A percentile compares a stretch with the other conserved stretches of the same genome.
Evolutionary conservation across 2,888 invertebrate species (phyloP).

Genomic region (Adelognathus sp.): DNA sequence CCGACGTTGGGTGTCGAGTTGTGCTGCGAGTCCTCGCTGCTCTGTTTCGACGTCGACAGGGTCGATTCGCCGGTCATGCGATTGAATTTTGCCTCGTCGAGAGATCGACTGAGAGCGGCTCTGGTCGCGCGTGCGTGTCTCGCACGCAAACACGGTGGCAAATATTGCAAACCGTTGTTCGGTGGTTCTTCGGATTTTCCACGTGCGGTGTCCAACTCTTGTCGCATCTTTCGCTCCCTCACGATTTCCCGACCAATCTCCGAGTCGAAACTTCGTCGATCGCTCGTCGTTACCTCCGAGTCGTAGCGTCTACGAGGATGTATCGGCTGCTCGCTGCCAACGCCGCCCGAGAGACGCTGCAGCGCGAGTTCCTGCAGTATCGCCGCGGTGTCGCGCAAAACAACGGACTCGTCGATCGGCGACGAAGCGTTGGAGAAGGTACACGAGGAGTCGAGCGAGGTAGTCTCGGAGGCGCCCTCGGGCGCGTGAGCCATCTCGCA

Average conservation of each 20-base stretch:
- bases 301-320: conserved; percentile 70
- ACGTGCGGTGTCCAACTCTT: conserved; percentile 78
- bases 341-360: conserved; percentile 76
- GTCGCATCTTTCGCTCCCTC: conserved; percentile 80
- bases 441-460: conserved; percentile 71
- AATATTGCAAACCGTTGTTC: conserved; percentile 68
- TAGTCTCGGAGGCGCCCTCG: conserved; percentile 75
- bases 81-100: conserved; percentile 79
- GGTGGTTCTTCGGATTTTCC: conserved; percentile 74
- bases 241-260: conserved; percentile 82
- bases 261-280: conserved; percentile 81
- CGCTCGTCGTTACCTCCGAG: conserved; percentile 67
- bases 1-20: conserved; percentile 79
- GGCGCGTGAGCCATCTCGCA: conserved; percentile 77
- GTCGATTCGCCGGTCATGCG: conserved; percentile 77
- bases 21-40: conserved; percentile 77
- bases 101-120: conserved; percentile 76
- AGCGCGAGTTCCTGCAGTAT: conserved; percentile 78
- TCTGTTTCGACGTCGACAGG: conserved; percentile 77
- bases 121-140: conserved; percentile 77
- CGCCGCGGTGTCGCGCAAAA: conserved; percentile 76
- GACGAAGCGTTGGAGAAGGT: conserved; percentile 73
- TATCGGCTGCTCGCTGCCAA: conserved; percentile 69
- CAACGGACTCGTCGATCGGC: conserved; percentile 73
- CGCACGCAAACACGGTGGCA: conserved; percentile 85